Base-by-base conservation (phyloP, 64 coral and sea anemone species). In the Stichodactyla mertensii region DNA sequence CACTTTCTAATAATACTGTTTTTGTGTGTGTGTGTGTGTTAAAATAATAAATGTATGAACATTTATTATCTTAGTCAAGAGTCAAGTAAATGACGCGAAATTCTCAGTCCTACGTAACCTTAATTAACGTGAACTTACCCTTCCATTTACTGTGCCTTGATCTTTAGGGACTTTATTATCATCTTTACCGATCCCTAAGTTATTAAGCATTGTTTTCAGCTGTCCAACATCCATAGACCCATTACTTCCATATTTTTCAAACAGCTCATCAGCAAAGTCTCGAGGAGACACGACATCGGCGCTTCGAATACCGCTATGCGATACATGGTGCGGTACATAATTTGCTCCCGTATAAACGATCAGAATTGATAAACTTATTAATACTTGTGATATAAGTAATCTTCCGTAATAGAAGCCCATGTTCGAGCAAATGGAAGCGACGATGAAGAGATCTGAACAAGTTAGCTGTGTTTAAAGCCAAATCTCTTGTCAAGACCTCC, bases 221-320 rank as follows among this genome's bases (percentile, higher is more conserved):
- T 93, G 79, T 54, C 82, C 52, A 52, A 85, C 52, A 52, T 85
- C 89, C 87, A 96, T 87, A n/a, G 91, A 90, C 57, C 82, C 91
- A 71, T 96, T 96, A n/a, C 6, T 80, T 28, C 94, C 94, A 88
- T 96, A 96, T 52, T 88, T 89, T 55, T 85, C 53, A 67, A 96
- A 96, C 55, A 96, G 57, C 51, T 54, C 79, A 70, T 96, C 80
- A 55, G 83, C 74, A 82, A 96, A 96, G 67, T 80, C 71, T 16
- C 60, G n/a, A 1, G 91, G 55, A 13, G 71, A 64, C 6, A 84
- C 66, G n/a, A 24, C 74, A 62, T 92, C 86, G 10, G 91, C 31
- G 31, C 94, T 96, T 69, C 94, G 91, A 81, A 84, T 86, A 18
- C 78, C 88, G 7, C 74, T 64, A 64, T 95, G 94, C 2, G 94